These are phyloP conservation scores for Grammomys surdaster DNA, from an alignment of 2,113 vertebrate genomes.

Conservation along the genomic window DNA sequence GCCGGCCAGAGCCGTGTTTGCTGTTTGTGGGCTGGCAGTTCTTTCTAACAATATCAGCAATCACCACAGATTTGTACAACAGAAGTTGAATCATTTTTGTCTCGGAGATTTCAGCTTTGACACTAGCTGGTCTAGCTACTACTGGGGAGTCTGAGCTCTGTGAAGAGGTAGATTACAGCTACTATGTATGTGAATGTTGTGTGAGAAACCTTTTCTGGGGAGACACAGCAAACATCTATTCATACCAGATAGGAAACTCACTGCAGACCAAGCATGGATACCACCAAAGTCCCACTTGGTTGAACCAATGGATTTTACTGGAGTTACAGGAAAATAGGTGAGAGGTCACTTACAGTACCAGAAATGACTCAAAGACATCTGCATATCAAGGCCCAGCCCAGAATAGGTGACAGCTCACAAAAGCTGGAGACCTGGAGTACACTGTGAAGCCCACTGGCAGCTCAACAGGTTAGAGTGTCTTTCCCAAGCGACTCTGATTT, in stretches of 20 bases:
- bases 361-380: neutral
- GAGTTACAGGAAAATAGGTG: neutral
- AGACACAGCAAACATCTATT: neutral
- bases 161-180: neutral
- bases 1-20: too few species aligned
- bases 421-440: neutral
- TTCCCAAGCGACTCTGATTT: neutral
- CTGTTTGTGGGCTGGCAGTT: too few species aligned
- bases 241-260: neutral
- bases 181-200: neutral
- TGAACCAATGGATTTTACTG: neutral
- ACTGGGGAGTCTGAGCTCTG: neutral
- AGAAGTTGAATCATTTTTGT: neutral
- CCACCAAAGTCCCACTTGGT: neutral
- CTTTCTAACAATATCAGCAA: neutral
- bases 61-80: neutral
- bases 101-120: neutral
- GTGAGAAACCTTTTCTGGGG: neutral
- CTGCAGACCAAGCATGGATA: neutral
- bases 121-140: neutral
- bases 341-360: neutral
- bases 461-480: neutral
- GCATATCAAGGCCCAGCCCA: neutral
- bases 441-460: neutral
- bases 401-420: neutral